Percentiles rank a stretch among this genome's conserved stretches.
Conservation (phyloP, 2,888 invertebrate genomes). For the Amaurobius ferox region DNA sequence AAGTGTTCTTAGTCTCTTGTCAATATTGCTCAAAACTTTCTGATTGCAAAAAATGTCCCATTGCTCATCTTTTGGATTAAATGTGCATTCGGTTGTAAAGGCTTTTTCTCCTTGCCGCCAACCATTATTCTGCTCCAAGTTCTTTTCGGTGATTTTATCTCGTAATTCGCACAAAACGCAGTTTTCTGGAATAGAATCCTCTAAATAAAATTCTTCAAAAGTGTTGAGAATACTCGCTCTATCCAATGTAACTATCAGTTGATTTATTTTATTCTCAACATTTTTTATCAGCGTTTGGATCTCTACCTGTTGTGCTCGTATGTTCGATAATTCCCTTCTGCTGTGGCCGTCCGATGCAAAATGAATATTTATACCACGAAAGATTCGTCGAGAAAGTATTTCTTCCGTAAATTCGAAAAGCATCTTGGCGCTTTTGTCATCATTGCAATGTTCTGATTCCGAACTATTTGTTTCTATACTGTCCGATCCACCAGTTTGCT, state of each 20-base stretch:
- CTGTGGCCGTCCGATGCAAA: constrained; percentile 30
- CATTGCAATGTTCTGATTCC: constrained; percentile 47
- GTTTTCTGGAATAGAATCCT: background rate
- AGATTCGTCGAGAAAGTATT: constrained; percentile 30
- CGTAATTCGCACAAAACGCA: constrained; percentile 43
- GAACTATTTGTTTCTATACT: constrained; percentile 15
- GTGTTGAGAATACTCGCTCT: background rate
- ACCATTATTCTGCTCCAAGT: constrained; percentile 35
- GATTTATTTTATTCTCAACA: constrained; percentile 18
- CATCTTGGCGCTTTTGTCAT: constrained; percentile 18
- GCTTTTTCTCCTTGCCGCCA: constrained; percentile 24
- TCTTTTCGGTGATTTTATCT: constrained; percentile 1
- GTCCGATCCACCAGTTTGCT: constrained; percentile 38
- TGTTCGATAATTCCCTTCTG: constrained; percentile 1
- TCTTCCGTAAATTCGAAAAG: constrained; percentile 17
- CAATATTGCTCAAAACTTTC: constrained; percentile 16
- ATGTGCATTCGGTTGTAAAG: background rate
- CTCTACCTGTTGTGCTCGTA: constrained; percentile 10
- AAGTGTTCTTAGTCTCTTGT: constrained; percentile 32
- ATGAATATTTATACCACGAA: constrained; percentile 19
- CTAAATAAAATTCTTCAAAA: background rate
- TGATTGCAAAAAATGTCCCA: constrained; percentile 59
- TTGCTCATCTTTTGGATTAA: constrained; percentile 18
- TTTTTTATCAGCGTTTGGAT: background rate
- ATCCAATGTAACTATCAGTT: background rate